These are phyloP conservation scores for Drosophila pseudoananassae DNA, from an alignment of 1,140 invertebrate genomes.

Conservation along the genomic window DNA sequence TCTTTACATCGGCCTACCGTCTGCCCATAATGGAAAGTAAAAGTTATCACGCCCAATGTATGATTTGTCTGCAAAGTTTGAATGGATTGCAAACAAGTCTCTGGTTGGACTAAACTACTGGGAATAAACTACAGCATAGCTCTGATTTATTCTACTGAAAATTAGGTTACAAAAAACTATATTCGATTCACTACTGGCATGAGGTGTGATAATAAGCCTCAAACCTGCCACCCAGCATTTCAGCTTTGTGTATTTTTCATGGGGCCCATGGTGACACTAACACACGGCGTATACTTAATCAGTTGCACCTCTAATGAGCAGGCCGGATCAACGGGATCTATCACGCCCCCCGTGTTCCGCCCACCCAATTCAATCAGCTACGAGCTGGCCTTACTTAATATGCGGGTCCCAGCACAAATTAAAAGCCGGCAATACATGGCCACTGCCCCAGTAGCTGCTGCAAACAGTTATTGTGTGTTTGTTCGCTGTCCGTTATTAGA, in stretches of 20 bases:
- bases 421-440: conserved; percentile 42
- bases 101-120: neutral
- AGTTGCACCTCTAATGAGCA: conserved; percentile 9
- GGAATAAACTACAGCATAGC: conserved; percentile 26
- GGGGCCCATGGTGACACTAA: neutral
- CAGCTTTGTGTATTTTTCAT: conserved; percentile 46
- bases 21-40: neutral
- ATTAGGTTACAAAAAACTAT: conserved; percentile 22
- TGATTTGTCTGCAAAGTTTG: conserved; percentile 55
- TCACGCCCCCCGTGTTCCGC: conserved; percentile 14
- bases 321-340: conserved; percentile 37
- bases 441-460: conserved; percentile 27
- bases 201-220: conserved; percentile 20
- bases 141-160: conserved; percentile 44
- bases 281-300: conserved; percentile 51
- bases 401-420: conserved; percentile 70
- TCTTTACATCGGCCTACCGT: neutral
- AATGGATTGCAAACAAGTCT: conserved; percentile 34
- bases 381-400: conserved; percentile 54
- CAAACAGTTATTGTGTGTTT: conserved; percentile 63
- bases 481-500: conserved; percentile 67
- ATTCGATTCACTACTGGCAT: conserved; percentile 1
- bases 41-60: conserved; percentile 29
- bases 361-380: conserved; percentile 49
- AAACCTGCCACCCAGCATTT: conserved; percentile 22